These are phyloP conservation scores for Microplitis deprimator DNA, from an alignment of 2,888 invertebrate genomes.

Conservation along the genomic window DNA sequence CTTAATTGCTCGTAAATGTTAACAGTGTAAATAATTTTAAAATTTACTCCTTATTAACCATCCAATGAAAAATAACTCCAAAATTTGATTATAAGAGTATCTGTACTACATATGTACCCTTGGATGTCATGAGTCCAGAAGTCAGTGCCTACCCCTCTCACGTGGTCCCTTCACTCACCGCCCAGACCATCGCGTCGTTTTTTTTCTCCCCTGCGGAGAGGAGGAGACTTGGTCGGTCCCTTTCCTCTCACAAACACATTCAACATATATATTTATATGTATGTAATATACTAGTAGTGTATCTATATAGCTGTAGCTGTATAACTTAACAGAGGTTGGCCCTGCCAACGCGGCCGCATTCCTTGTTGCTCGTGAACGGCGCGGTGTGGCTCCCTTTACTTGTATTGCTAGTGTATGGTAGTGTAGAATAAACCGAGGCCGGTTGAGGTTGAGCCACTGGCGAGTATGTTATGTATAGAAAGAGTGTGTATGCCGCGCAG, in stretches of 20 bases:
- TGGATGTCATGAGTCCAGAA: constrained; percentile 19
- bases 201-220: constrained; percentile 30
- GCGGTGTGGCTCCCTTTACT: constrained; percentile 38
- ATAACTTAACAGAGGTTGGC: constrained; percentile 51
- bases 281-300: not conserved
- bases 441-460: constrained; percentile 35
- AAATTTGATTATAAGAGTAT: not conserved
- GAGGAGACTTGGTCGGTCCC: constrained; percentile 47
- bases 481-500: constrained; percentile 34
- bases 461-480: constrained; percentile 30
- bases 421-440: constrained; percentile 12
- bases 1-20: not conserved
- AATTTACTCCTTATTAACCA: constrained; percentile 14
- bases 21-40: constrained; percentile 20
- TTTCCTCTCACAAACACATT: constrained; percentile 6
- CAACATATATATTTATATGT: constrained; percentile 5
- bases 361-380: constrained; percentile 71
- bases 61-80: no score
- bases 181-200: constrained; percentile 5
- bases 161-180: constrained; percentile 30
- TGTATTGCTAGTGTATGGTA: not conserved
- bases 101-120: not conserved
- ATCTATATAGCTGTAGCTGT: constrained; percentile 24
- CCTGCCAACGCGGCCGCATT: constrained; percentile 73
- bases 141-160: constrained; percentile 13